Evolutionary conservation across 2,797 vertebrate genomes (phyloP).

Genomic region (Anabas testudineus): DNA sequence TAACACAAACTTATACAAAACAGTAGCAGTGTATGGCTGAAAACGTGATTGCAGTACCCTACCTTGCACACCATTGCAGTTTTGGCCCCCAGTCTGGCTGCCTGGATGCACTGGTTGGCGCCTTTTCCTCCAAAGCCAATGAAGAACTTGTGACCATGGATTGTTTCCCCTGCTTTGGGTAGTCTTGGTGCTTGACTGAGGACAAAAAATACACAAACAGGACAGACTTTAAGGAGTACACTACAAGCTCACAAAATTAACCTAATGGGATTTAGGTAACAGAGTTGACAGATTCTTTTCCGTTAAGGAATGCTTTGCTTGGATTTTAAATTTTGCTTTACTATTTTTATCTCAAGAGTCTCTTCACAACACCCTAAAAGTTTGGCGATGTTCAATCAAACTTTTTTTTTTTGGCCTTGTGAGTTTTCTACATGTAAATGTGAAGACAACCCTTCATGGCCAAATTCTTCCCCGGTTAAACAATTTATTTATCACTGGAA

Average conservation of each 20-base stretch:
- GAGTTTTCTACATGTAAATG: constrained; percentile 38
- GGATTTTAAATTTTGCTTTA: neutral
- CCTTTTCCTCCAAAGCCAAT: constrained; percentile 98
- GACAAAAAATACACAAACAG: constrained; percentile 73
- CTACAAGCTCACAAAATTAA: constrained; percentile 1
- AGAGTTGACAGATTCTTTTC: neutral
- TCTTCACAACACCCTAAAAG: constrained; percentile 18
- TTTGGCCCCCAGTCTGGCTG: constrained; percentile 91
- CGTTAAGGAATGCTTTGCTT: neutral
- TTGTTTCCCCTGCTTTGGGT: constrained; percentile 94
- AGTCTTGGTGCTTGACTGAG: constrained; percentile 90
- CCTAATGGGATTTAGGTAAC: neutral
- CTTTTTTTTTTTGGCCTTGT: constrained; percentile 33
- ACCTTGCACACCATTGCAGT: constrained; percentile 96
- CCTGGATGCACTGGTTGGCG: constrained; percentile 97
- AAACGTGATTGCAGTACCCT: constrained; percentile 32
- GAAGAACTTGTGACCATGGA: constrained; percentile 96
- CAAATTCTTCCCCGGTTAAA: constrained; percentile 35
- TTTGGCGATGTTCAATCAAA: constrained; percentile 33
- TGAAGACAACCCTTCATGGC: constrained; percentile 50
- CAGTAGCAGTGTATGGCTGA: neutral
- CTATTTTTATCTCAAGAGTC: constrained; percentile 6
- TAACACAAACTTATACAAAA: constrained; percentile 8
- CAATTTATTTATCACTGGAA: constrained; percentile 46
- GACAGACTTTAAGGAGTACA: constrained; percentile 73